Evolutionary conservation across 2,797 vertebrate species (phyloP).

Genomic region (Peromyscus aztecus): DNA sequence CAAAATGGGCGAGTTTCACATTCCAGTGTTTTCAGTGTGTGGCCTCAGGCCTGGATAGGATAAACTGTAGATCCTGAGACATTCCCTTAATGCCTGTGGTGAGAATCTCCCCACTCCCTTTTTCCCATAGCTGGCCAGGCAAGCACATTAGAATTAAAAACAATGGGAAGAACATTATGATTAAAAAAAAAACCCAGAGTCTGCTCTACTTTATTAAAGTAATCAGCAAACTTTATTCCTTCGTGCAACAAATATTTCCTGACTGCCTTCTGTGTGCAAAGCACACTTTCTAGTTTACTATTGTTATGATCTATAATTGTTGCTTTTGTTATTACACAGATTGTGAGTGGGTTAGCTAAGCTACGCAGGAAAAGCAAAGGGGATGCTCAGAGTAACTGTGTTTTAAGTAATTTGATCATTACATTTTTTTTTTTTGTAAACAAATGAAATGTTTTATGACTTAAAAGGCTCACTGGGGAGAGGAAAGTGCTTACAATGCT

Average conservation of each 20-base stretch:
- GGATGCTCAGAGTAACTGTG: background rate
- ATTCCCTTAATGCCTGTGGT: background rate
- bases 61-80: background rate
- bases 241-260: constrained; percentile 26
- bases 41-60: background rate
- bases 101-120: background rate
- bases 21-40: constrained; percentile 29
- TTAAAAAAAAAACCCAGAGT: constrained; percentile 47
- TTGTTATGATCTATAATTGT: background rate
- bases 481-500: background rate
- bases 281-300: background rate
- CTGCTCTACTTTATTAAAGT: constrained; percentile 8
- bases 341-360: background rate
- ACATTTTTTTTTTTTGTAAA: background rate
- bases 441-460: background rate
- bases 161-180: constrained; percentile 14
- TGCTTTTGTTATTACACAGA: background rate
- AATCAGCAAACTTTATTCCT: constrained; percentile 31
- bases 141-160: constrained; percentile 25
- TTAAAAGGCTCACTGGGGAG: background rate
- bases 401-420: constrained; percentile 28
- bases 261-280: background rate
- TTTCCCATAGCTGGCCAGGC: background rate
- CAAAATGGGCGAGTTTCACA: background rate
- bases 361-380: background rate